Percentiles rank a stretch among this genome's conserved stretches.
Evolutionary conservation across 2,113 vertebrate genomes (phyloP).

Genomic region (Abramis brama): DNA sequence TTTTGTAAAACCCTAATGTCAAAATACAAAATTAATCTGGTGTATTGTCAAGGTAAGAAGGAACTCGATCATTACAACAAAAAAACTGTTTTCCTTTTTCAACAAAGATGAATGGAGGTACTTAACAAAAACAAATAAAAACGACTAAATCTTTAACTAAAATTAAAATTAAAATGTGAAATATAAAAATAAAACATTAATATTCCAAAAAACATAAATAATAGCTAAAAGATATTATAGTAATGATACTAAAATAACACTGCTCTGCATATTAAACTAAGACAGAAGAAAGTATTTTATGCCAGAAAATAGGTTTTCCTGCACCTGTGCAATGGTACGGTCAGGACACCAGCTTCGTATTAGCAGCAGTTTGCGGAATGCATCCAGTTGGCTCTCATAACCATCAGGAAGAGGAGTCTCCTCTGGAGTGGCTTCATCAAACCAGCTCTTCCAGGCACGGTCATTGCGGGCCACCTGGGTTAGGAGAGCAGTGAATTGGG

Average conservation of each 20-base stretch:
- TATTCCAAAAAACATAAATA: background rate
- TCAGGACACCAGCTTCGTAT: slow-evolving; percentile 85
- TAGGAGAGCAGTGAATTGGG: slow-evolving; percentile 77
- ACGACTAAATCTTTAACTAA: background rate
- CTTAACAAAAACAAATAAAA: background rate
- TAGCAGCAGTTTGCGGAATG: slow-evolving; percentile 81
- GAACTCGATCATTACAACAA: background rate
- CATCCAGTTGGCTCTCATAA: slow-evolving; percentile 76
- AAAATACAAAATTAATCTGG: background rate
- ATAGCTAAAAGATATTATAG: no score
- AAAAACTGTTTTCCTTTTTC: no score
- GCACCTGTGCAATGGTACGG: slow-evolving; percentile 81
- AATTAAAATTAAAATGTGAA: background rate
- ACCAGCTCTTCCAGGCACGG: slow-evolving; percentile 82
- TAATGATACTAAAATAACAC: background rate
- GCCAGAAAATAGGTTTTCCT: background rate
- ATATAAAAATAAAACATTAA: background rate
- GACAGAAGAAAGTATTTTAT: no score
- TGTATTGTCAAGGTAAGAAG: background rate
- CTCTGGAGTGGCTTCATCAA: slow-evolving; percentile 79
- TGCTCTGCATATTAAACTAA: no score
- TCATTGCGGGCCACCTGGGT: slow-evolving; percentile 78
- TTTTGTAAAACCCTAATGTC: background rate
- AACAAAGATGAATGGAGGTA: no score
- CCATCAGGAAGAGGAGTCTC: slow-evolving; percentile 77